Evolutionary conservation across 2,113 vertebrate species (phyloP).

Genomic region (Microcebus ravelobensis): DNA sequence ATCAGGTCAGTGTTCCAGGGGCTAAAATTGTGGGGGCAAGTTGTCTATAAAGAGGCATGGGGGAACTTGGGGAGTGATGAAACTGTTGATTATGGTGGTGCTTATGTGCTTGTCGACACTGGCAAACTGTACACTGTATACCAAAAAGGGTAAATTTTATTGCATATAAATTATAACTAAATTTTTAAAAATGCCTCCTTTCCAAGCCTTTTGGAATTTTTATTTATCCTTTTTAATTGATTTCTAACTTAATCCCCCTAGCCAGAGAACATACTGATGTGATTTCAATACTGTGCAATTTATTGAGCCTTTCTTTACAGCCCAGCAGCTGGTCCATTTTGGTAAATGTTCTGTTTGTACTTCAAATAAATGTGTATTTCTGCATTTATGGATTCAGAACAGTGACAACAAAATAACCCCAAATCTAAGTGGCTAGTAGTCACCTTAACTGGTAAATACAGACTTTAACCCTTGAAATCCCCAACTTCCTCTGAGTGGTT

Average conservation of each 20-base stretch:
- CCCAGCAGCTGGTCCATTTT: neutral
- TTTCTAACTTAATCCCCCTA: constrained; percentile 25
- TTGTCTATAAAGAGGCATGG: neutral
- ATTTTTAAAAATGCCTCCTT: neutral
- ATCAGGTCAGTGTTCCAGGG: neutral
- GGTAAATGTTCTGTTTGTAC: constrained; percentile 42
- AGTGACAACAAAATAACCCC: neutral
- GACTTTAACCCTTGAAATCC: neutral
- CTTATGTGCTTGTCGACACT: neutral
- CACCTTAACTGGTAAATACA: neutral
- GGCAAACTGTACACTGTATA: neutral
- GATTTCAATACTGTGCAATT: constrained; percentile 24
- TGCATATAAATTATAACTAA: neutral
- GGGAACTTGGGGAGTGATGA: neutral
- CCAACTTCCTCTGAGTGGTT: neutral
- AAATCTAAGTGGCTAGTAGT: neutral
- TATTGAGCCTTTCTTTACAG: constrained; percentile 9
- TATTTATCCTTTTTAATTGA: constrained; percentile 5
- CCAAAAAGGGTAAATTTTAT: neutral
- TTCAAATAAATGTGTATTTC: constrained; percentile 41
- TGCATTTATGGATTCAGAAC: neutral
- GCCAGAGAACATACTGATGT: constrained; percentile 1
- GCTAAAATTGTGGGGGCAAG: neutral
- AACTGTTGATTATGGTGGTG: neutral
- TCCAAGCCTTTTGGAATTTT: neutral